Evolutionary conservation across 1,140 invertebrate genomes (phyloP).

Genomic region (Zaprionus inermis): DNA sequence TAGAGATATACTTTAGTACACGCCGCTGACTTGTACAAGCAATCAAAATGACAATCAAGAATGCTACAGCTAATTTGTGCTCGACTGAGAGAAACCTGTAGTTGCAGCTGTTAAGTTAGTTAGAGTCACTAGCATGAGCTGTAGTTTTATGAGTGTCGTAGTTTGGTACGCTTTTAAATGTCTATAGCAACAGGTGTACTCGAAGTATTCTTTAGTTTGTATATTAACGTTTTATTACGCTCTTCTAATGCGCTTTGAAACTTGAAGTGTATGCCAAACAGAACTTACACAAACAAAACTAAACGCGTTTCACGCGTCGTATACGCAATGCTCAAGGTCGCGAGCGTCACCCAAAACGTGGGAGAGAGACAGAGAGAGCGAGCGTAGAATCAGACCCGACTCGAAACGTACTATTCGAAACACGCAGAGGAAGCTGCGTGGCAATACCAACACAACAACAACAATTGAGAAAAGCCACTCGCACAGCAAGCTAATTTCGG

Average conservation of each 20-base stretch:
- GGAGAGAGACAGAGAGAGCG: background rate
- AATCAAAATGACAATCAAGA: background rate
- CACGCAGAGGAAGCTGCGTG: constrained; percentile 55
- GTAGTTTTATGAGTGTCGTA: background rate
- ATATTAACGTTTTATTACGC: background rate
- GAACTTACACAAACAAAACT: constrained; percentile 31
- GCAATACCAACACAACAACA: constrained; percentile 33
- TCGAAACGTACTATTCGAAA: background rate
- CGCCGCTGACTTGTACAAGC: background rate
- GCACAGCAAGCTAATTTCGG: constrained; percentile 23
- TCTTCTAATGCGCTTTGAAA: background rate
- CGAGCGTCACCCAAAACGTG: constrained; percentile 36
- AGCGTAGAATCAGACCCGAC: constrained; percentile 49
- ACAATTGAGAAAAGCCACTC: constrained; percentile 20
- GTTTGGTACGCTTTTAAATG: background rate
- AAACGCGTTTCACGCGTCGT: constrained; percentile 54
- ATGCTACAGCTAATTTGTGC: background rate
- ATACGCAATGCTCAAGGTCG: constrained; percentile 66
- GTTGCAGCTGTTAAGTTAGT: background rate
- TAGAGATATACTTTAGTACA: constrained; percentile 3
- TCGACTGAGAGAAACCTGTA: constrained; percentile 14
- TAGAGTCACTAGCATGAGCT: background rate
- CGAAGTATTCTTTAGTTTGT: background rate
- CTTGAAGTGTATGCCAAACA: constrained; percentile 12
- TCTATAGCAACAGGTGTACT: background rate